A percentile compares a stretch with the other conserved stretches of the same genome.
These are phyloP conservation scores for Nycticryphes semicollaris DNA, from an alignment of 2,113 vertebrate species.

Conservation along the genomic window DNA sequence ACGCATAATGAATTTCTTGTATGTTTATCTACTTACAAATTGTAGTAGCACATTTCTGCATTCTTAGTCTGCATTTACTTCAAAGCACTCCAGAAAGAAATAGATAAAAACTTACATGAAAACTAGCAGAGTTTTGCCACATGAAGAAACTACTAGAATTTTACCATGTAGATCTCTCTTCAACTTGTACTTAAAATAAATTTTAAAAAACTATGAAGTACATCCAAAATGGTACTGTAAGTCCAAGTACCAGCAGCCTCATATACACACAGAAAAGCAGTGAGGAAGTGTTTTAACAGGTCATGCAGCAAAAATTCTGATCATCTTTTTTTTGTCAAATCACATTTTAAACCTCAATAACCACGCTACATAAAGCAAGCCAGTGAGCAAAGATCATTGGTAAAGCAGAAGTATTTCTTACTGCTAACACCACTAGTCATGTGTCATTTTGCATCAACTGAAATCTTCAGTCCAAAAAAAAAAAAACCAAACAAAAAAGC, in stretches of 20 bases:
- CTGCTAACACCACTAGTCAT: not conserved
- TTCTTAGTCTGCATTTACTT: not conserved
- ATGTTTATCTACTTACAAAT: not conserved
- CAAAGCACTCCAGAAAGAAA: not conserved
- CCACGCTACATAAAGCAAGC: not conserved
- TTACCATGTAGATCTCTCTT: not conserved
- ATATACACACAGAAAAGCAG: not conserved
- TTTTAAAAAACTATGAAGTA: not conserved
- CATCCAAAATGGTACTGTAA: not conserved
- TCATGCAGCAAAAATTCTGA: not conserved
- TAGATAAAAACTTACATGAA: not conserved
- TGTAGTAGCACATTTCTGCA: not conserved
- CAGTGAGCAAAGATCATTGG: not conserved
- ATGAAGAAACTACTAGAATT: not conserved
- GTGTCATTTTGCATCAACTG: not conserved
- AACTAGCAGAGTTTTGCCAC: not conserved
- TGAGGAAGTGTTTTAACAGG: not conserved
- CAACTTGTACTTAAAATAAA: not conserved
- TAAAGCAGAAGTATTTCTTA: not conserved
- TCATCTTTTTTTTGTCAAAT: not conserved
- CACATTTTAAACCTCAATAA: not conserved
- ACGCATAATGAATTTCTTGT: not conserved
- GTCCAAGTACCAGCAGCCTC: not conserved
- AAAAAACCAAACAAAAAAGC: too few relatives aligned
- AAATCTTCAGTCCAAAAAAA: not conserved